Conservation (phyloP, 2,888 invertebrate species). For the Apoda limacodes region DNA sequence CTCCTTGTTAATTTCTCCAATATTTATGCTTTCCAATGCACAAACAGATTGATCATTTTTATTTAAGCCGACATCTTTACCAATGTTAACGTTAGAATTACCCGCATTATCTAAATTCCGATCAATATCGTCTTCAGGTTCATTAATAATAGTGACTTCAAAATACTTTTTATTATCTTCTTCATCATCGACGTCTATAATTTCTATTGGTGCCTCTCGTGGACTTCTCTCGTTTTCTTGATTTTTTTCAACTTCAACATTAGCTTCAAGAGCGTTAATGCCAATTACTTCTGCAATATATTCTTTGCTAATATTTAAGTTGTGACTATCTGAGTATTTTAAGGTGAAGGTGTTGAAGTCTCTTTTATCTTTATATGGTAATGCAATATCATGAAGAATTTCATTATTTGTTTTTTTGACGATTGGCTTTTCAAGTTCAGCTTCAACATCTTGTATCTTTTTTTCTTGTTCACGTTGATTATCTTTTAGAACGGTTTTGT, state of each 20-base stretch:
- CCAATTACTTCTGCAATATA: not conserved
- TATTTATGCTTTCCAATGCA: not conserved
- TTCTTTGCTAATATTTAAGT: too few species aligned
- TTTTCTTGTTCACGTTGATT: slow-evolving; percentile 9
- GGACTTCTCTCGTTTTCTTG: too few species aligned
- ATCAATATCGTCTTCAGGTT: too few species aligned
- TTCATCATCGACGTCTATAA: not conserved
- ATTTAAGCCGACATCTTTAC: not conserved
- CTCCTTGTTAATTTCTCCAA: not conserved
- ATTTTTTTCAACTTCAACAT: slow-evolving; percentile 6
- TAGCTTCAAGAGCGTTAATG: slow-evolving; percentile 3
- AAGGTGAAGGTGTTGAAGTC: too few species aligned
- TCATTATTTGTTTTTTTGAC: slow-evolving; percentile 10
- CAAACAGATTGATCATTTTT: not conserved
- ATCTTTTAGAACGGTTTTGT: slow-evolving; percentile 7
- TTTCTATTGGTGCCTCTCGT: too few species aligned
- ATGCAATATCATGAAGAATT: slow-evolving; percentile 3
- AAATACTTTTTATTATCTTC: too few species aligned
- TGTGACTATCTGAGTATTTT: too few species aligned
- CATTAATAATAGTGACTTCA: too few species aligned
- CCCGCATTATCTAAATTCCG: too few species aligned
- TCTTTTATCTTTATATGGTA: too few species aligned
- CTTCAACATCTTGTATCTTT: slow-evolving; percentile 8
- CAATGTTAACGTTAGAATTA: too few species aligned
- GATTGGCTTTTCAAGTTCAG: not conserved